Base-by-base conservation (phyloP, 2,113 vertebrate species). In the Lota lota region DNA sequence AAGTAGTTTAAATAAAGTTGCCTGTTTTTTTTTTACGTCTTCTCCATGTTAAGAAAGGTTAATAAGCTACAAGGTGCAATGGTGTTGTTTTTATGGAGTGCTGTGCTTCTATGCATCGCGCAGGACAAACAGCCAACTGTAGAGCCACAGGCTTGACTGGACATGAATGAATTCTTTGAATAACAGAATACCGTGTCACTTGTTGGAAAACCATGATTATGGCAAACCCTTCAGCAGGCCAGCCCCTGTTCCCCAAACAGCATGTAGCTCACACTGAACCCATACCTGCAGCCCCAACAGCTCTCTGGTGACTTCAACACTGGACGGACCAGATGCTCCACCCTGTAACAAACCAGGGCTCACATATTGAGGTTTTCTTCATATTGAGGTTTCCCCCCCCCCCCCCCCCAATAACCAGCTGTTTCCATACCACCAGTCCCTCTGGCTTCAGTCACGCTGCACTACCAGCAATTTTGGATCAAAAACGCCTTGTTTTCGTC, bases 261-360 rank as follows among this genome's bases (percentile, higher is more conserved):
- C 47, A 28, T 24, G 53, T 33, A 65, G 28, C 67, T 63, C 22
- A 36, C 18, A 36, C 28, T 61, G 16, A 40, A 40, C 5, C n/a
- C 21, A 65, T 76, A 57, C 40, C 68, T 72, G 24, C 64, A 73
- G 76, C 68, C 19, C 22, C 67, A 69, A 72, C 72, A 73, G 62
- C 66, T 74, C 62, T 36, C 20, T 36, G 18, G 28, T 54, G 62
- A 1, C 53, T 24, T 61, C 54, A n/a, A 15, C n/a, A 69, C 22
- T 51, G 64, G 61, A 12, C 11, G 15, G 10, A 59, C 24, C 3
- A 14, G 61, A 21, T 2, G 33, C 22, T 51, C 71, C 66, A 61
- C 67, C 73, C 73, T 74, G 50, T 71, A 80, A 80, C 75, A 83
- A 80, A 77, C 76, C 75, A 75, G 54, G 0, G 10, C 69, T 82